These are phyloP conservation scores for Anoplopoma fimbria DNA, from an alignment of 2,113 vertebrate genomes.

Conservation along the genomic window DNA sequence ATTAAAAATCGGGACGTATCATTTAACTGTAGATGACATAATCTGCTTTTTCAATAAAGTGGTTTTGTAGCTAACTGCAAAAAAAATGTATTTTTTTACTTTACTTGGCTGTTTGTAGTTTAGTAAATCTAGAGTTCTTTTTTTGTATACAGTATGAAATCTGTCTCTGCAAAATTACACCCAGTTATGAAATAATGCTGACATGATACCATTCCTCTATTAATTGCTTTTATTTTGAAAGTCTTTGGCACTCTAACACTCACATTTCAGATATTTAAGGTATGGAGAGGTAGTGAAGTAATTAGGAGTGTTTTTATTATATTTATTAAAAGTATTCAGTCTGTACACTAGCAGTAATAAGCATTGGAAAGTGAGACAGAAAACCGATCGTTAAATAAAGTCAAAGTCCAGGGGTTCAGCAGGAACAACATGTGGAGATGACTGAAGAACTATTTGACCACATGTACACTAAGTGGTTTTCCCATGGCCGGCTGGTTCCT, in stretches of 20 bases:
- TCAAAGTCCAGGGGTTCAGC: not conserved
- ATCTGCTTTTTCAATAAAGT: slow-evolving; percentile 94
- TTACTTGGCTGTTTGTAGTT: not conserved
- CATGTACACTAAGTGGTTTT: slow-evolving; percentile 2
- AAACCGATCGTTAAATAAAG: not conserved
- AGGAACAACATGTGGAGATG: slow-evolving; percentile 3
- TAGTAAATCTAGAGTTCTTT: not conserved
- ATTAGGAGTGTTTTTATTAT: not conserved
- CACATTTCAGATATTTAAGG: not conserved
- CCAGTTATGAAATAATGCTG: not conserved
- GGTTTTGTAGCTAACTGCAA: slow-evolving; percentile 89
- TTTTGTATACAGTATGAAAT: not conserved
- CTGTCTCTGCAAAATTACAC: too few relatives aligned
- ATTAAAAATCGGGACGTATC: slow-evolving; percentile 93
- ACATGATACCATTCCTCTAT: not conserved
- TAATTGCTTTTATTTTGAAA: not conserved
- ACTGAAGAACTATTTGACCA: slow-evolving; percentile 7
- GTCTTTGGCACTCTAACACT: not conserved
- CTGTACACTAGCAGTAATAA: not conserved
- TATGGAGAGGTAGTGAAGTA: not conserved
- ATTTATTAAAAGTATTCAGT: too few relatives aligned
- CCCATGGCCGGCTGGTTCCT: not conserved
- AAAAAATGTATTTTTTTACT: not conserved
- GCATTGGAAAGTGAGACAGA: not conserved
- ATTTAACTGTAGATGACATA: slow-evolving; percentile 96